Percentiles rank a stretch among this genome's conserved stretches.
phyloP scores from a whole-genome alignment of 2,113 vertebrate species.

The Opisthocomus hoazin region DNA sequence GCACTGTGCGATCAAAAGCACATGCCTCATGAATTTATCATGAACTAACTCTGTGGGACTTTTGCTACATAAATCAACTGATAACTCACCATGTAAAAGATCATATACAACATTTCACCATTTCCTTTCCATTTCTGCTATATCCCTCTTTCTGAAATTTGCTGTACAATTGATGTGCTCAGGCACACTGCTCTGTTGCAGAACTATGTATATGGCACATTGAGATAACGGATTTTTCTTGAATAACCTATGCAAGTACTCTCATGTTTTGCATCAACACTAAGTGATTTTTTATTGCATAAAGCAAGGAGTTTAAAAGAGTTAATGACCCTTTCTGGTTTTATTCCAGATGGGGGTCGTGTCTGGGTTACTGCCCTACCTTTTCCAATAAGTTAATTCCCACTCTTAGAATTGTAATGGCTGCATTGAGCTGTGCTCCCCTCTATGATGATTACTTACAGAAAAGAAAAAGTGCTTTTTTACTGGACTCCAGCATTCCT shows the following conservation, averaged over 20 bases:
- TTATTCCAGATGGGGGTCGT: background rate
- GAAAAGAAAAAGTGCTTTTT: constrained; percentile 9
- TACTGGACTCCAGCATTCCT: background rate
- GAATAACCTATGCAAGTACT: constrained; percentile 10
- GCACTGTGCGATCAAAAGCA: background rate
- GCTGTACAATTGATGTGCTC: background rate
- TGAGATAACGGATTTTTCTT: constrained; percentile 22
- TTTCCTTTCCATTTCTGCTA: background rate
- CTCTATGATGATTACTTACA: background rate
- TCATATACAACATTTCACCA: background rate
- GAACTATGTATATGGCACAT: background rate
- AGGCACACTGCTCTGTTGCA: background rate
- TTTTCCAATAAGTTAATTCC: constrained; percentile 44
- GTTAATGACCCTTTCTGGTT: constrained; percentile 19
- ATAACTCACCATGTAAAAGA: constrained; percentile 20
- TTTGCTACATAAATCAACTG: constrained; percentile 24
- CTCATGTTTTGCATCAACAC: constrained; percentile 40
- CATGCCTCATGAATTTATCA: constrained; percentile 41
- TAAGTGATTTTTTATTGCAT: constrained; percentile 36
- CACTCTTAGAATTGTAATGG: background rate
- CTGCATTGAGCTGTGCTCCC: background rate
- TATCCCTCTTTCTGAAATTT: background rate
- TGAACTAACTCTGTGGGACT: constrained; percentile 22
- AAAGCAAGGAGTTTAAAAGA: constrained; percentile 28
- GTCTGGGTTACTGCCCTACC: constrained; percentile 9